Evolutionary conservation across 30 jellyfish, hydroid and myxozoan genomes (phyloP).

Genomic region (Turritopsis dohrnii): DNA sequence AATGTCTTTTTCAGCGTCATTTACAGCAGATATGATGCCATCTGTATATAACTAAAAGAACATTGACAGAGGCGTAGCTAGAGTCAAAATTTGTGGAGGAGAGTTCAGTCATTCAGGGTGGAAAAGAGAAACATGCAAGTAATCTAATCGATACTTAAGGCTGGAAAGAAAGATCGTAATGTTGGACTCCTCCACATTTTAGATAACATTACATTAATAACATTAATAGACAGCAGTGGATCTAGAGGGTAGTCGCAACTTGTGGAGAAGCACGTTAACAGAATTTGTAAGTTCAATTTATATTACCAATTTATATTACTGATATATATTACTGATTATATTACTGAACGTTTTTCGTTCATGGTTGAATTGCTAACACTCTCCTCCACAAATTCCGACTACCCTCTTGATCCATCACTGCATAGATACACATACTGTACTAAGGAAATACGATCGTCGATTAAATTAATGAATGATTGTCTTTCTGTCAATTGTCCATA

Average conservation of each 20-base stretch:
- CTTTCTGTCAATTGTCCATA: too few species aligned
- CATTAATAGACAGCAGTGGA: too few species aligned
- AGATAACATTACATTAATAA: too few species aligned
- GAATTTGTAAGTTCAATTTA: background rate
- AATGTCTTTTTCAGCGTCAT: background rate
- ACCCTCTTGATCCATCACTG: background rate
- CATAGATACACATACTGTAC: too few species aligned
- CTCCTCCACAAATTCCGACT: background rate
- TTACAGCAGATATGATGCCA: background rate
- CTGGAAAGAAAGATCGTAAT: too few species aligned
- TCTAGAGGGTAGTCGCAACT: background rate
- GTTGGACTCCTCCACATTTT: too few species aligned
- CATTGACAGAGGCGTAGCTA: background rate
- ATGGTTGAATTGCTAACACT: background rate
- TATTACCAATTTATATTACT: background rate
- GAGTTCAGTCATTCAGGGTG: too few species aligned
- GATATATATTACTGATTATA: too few species aligned
- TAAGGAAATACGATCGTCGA: too few species aligned
- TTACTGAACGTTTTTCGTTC: background rate
- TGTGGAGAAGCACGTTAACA: background rate
- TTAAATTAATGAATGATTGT: too few species aligned
- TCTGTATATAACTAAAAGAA: background rate
- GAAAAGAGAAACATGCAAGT: too few species aligned
- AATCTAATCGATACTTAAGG: too few species aligned
- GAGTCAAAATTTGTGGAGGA: background rate